phyloP scores from a whole-genome alignment of 2,888 invertebrate genomes.

The Aphidius colemani region DNA sequence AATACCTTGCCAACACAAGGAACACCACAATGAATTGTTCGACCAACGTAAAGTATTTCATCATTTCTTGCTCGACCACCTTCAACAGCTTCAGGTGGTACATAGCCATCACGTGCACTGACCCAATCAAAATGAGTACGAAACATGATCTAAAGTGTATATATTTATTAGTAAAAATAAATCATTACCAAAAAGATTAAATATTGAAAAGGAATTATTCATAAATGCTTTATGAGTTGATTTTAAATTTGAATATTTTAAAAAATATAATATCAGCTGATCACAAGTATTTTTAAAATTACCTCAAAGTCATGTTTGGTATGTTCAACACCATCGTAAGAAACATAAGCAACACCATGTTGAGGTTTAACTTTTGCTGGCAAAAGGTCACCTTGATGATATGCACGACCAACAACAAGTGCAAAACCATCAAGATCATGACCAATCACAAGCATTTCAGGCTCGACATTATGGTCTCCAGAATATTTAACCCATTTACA shows the following conservation, averaged over 20 bases:
- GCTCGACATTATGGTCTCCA: slow-evolving; percentile 40
- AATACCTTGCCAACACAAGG: slow-evolving; percentile 53
- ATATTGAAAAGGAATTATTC: no score
- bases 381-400: slow-evolving; percentile 38
- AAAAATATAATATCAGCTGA: no score
- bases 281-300: neutral
- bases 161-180: no score
- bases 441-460: slow-evolving; percentile 51
- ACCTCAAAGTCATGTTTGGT: slow-evolving; percentile 40
- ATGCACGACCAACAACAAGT: slow-evolving; percentile 54
- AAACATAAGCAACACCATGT: slow-evolving; percentile 39
- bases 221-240: no score
- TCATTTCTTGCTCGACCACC: slow-evolving; percentile 53
- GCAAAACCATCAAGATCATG: slow-evolving; percentile 52
- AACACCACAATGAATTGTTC: slow-evolving; percentile 47
- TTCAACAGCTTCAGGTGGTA: slow-evolving; percentile 55
- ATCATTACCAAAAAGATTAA: no score
- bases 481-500: slow-evolving; percentile 46
- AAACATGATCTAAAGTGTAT: slow-evolving; percentile 41
- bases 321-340: slow-evolving; percentile 35
- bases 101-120: slow-evolving; percentile 40
- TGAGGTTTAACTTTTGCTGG: slow-evolving; percentile 44
- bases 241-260: no score
- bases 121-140: slow-evolving; percentile 46
- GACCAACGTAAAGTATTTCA: slow-evolving; percentile 57